Percentiles rank a stretch among this genome's conserved stretches.
Evolutionary conservation across 2,113 vertebrate genomes (phyloP).

Genomic region (Noturus placidus): DNA sequence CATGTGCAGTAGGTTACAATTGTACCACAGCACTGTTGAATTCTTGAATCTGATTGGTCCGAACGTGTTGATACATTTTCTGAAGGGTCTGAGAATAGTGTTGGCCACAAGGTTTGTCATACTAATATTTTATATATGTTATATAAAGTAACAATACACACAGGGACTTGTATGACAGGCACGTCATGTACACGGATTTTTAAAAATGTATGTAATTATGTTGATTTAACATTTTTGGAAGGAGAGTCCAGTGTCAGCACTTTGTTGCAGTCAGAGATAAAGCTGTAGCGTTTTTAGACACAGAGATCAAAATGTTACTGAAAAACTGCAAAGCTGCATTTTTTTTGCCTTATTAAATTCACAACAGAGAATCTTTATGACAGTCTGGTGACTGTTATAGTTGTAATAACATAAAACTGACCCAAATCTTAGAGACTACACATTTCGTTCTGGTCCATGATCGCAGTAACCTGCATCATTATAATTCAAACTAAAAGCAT

Average conservation of each 20-base stretch:
- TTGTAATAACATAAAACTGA: background rate
- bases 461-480: background rate
- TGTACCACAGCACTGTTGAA: background rate
- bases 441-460: background rate
- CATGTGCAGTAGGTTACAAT: background rate
- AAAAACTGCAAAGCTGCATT: background rate
- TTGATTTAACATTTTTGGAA: background rate
- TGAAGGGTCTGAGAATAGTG: background rate
- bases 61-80: background rate
- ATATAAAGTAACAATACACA: background rate
- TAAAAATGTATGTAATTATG: too few species aligned
- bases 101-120: background rate
- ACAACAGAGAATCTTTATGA: too few species aligned
- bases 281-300: too few species aligned
- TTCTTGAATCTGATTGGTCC: background rate
- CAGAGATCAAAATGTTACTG: background rate
- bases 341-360: background rate
- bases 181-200: too few species aligned
- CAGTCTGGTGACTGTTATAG: background rate
- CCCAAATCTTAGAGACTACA: background rate
- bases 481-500: background rate
- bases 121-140: background rate
- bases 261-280: too few species aligned
- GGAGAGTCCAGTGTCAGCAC: background rate
- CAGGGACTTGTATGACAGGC: too few species aligned